phyloP scores from a whole-genome alignment of 2,113 vertebrate genomes.

The Bostrychus sinensis region DNA sequence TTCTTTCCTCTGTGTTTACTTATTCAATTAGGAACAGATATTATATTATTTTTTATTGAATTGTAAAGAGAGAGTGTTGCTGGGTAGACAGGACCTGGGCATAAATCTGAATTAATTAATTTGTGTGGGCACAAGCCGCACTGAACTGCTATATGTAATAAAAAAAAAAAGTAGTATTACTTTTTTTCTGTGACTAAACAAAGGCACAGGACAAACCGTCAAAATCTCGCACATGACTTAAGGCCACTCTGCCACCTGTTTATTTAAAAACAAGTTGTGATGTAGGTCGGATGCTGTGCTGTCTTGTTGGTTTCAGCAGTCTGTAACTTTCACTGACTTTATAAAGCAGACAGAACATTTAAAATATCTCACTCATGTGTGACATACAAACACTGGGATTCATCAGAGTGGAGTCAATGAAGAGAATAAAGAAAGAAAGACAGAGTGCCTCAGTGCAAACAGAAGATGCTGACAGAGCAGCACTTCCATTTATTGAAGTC shows the following conservation, averaged over 20 bases:
- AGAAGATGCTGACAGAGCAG: constrained; percentile 24
- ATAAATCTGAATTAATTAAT: no score
- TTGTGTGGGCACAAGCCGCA: no score
- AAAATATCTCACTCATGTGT: neutral
- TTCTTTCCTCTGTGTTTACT: constrained; percentile 15
- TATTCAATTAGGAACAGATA: no score
- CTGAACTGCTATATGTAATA: no score
- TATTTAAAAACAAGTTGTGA: neutral
- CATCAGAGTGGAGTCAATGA: neutral
- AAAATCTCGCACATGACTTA: neutral
- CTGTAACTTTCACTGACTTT: neutral
- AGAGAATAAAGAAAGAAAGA: neutral
- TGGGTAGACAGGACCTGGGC: no score
- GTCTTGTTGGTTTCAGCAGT: neutral
- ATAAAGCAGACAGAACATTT: neutral
- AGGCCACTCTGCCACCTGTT: neutral
- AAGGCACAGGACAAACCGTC: neutral
- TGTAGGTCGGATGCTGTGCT: neutral
- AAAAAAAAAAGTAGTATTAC: no score
- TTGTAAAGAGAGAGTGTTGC: no score
- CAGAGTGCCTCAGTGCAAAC: neutral
- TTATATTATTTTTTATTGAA: no score
- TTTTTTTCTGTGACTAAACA: neutral
- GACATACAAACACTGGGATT: neutral
- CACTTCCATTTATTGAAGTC: constrained; percentile 20